Evolutionary conservation across 2,797 vertebrate species (phyloP).

Genomic region (Kryptopterus vitreolus): DNA sequence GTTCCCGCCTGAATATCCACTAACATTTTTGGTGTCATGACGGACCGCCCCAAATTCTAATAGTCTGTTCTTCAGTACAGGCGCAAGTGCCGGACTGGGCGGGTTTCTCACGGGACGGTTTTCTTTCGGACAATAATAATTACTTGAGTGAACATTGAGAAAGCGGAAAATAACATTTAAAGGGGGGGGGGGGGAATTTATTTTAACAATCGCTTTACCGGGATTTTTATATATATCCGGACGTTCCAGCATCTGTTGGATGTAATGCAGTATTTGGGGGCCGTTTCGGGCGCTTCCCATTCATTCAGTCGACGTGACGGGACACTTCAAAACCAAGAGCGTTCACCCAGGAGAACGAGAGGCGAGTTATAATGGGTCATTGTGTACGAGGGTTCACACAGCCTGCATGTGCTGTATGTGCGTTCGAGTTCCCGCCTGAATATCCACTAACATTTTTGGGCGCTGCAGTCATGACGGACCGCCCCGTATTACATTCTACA

Average conservation of each 20-base stretch:
- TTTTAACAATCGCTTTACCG: too few relatives aligned
- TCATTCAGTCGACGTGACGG: not conserved
- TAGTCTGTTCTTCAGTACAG: too few relatives aligned
- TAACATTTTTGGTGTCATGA: constrained; percentile 74
- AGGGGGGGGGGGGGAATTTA: not conserved
- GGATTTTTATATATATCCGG: too few relatives aligned
- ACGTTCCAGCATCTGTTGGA: too few relatives aligned
- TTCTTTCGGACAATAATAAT: too few relatives aligned
- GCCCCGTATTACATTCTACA: constrained; percentile 67
- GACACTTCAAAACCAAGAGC: not conserved
- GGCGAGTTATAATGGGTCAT: constrained; percentile 34
- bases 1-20: constrained; percentile 61
- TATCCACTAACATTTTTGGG: constrained; percentile 73
- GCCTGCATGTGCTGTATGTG: constrained; percentile 9
- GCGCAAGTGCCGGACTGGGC: too few relatives aligned
- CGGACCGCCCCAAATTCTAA: constrained; percentile 70
- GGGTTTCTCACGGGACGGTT: not conserved
- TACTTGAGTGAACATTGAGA: too few relatives aligned
- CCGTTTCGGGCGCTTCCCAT: not conserved
- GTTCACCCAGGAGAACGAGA: constrained; percentile 16
- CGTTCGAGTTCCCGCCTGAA: constrained; percentile 47
- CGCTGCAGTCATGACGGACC: constrained; percentile 70
- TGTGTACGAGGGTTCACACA: constrained; percentile 40
- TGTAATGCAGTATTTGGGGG: constrained; percentile 23
- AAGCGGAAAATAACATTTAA: too few relatives aligned